These are phyloP conservation scores for Neogobius melanostomus DNA, from an alignment of 2,113 vertebrate genomes.

Conservation along the genomic window DNA sequence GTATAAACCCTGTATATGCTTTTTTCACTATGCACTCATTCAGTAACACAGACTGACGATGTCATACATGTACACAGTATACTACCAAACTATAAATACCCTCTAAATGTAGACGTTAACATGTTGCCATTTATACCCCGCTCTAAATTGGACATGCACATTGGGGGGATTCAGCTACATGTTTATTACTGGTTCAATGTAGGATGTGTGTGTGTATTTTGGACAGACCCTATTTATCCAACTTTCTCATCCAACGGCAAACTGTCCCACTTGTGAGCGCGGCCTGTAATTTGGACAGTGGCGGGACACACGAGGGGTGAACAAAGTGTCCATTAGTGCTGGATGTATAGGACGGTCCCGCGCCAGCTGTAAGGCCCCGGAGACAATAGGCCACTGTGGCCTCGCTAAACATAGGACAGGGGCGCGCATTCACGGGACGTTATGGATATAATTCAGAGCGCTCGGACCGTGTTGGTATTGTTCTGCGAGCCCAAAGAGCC, in stretches of 20 bases:
- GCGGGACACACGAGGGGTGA: conserved; percentile 38
- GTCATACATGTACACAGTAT: conserved; percentile 2
- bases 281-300: conserved; percentile 61
- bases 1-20: too few species aligned
- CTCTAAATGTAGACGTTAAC: neutral
- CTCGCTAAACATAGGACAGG: conserved; percentile 39
- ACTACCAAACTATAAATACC: neutral
- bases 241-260: conserved; percentile 26
- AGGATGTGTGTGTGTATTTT: conserved; percentile 21
- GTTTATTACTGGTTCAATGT: conserved; percentile 47
- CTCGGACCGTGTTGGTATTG: conserved; percentile 20
- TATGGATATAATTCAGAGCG: conserved; percentile 33
- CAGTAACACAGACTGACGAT: neutral
- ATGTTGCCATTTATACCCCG: neutral
- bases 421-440: conserved; percentile 30
- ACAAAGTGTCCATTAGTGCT: conserved; percentile 60
- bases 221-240: conserved; percentile 49
- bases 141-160: conserved; percentile 10
- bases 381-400: conserved; percentile 51
- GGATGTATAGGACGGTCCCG: conserved; percentile 36
- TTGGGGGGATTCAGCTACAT: conserved; percentile 17
- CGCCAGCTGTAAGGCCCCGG: conserved; percentile 35
- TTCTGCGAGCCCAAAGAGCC: conserved; percentile 6
- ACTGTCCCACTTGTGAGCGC: conserved; percentile 7
- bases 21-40: too few species aligned